Percentiles rank a stretch among this genome's conserved stretches.
Conservation (phyloP, 2,888 invertebrate species). For the Nineta flava region DNA sequence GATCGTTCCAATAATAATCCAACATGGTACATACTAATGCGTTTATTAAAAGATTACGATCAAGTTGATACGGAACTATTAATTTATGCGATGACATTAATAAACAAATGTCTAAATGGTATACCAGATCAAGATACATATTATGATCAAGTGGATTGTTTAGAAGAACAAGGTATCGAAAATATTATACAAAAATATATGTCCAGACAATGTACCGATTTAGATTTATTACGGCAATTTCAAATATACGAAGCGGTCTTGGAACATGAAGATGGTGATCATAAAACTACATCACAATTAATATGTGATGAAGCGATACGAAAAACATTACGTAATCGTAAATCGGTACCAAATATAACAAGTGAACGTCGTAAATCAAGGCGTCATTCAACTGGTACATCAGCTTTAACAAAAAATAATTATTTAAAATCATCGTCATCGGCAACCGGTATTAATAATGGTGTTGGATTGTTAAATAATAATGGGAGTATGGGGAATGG, state of each 20-base stretch:
- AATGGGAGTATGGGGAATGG: neutral
- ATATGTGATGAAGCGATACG: slow-evolving; percentile 47
- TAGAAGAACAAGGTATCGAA: slow-evolving; percentile 90
- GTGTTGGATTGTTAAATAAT: neutral
- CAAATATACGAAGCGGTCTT: slow-evolving; percentile 91
- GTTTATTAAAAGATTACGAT: slow-evolving; percentile 82
- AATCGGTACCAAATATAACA: slow-evolving; percentile 38
- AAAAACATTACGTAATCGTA: slow-evolving; percentile 56
- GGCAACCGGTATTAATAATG: neutral
- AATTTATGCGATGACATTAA: slow-evolving; percentile 88
- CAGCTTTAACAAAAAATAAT: slow-evolving; percentile 27
- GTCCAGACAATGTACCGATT: slow-evolving; percentile 82
- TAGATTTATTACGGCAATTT: slow-evolving; percentile 83
- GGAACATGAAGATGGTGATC: slow-evolving; percentile 73
- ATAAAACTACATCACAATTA: slow-evolving; percentile 37
- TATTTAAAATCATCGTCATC: slow-evolving; percentile 16
- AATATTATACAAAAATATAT: slow-evolving; percentile 74
- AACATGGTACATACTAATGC: slow-evolving; percentile 43
- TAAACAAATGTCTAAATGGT: slow-evolving; percentile 88
- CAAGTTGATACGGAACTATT: slow-evolving; percentile 92
- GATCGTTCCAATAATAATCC: slow-evolving; percentile 50
- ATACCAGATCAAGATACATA: slow-evolving; percentile 91
- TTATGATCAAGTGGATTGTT: slow-evolving; percentile 81
- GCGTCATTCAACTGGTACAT: slow-evolving; percentile 53
- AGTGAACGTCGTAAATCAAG: slow-evolving; percentile 64